Percentiles rank a stretch among this genome's conserved stretches.
These are phyloP conservation scores for Hyaena hyaena DNA, from an alignment of 2,113 vertebrate genomes.

Conservation along the genomic window DNA sequence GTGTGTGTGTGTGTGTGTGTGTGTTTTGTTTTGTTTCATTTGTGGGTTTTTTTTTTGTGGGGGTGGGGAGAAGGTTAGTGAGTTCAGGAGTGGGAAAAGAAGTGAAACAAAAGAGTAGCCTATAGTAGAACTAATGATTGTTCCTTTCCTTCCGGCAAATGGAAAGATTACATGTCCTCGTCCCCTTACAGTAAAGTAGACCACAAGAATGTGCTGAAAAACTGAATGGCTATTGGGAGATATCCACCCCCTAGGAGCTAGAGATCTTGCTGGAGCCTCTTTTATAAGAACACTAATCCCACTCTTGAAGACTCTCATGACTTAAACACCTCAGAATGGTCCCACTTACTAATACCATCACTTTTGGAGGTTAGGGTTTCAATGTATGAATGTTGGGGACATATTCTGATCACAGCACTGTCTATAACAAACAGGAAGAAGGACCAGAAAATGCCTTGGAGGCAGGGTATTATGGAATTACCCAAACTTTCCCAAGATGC, in stretches of 20 bases:
- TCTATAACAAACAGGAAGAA: background rate
- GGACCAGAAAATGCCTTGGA: background rate
- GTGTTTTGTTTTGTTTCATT: background rate
- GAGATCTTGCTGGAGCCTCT: background rate
- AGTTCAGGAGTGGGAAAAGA: background rate
- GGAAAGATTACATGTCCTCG: background rate
- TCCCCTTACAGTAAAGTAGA: background rate
- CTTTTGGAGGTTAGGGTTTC: background rate
- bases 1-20: too few species aligned
- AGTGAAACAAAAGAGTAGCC: background rate
- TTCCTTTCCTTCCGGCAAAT: background rate
- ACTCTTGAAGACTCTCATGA: background rate
- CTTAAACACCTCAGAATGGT: background rate
- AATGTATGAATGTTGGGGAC: background rate
- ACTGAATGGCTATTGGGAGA: background rate
- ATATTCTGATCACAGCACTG: background rate
- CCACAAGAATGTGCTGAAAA: background rate
- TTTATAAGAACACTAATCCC: background rate
- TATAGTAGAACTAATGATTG: background rate
- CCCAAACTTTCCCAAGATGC: background rate
- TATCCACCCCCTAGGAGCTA: too few species aligned
- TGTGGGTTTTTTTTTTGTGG: too few species aligned
- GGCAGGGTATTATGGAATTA: background rate
- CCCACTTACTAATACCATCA: background rate
- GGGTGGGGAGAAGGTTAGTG: background rate